These are phyloP conservation scores for Drosophila hamatofila DNA, from an alignment of 2,888 invertebrate genomes.

Conservation along the genomic window DNA sequence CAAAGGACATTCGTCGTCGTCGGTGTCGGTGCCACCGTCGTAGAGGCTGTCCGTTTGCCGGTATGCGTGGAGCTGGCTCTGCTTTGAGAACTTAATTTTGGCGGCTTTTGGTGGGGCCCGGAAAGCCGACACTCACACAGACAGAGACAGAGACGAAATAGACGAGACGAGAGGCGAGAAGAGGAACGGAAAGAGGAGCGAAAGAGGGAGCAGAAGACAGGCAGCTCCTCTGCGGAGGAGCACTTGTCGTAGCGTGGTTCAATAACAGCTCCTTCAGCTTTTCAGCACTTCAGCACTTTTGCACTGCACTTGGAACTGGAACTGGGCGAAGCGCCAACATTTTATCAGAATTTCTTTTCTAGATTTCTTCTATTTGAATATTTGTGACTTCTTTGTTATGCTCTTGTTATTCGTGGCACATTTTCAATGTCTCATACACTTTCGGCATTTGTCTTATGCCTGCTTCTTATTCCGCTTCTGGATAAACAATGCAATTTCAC, in stretches of 20 bases:
- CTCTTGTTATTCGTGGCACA: slow-evolving; percentile 32
- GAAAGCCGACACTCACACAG: slow-evolving; percentile 56
- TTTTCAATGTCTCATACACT: slow-evolving; percentile 39
- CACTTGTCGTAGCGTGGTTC: slow-evolving; percentile 1
- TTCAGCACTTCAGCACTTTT: slow-evolving; percentile 20
- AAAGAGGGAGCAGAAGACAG: slow-evolving; percentile 12
- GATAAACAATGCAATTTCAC: slow-evolving; percentile 33
- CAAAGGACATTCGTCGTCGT: slow-evolving; percentile 85
- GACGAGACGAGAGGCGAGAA: slow-evolving; percentile 25
- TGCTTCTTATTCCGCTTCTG: background rate
- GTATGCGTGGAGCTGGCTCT: slow-evolving; percentile 83
- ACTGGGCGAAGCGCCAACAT: slow-evolving; percentile 20
- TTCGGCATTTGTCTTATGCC: slow-evolving; percentile 30
- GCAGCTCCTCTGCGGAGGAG: slow-evolving; percentile 7
- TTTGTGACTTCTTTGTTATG: slow-evolving; percentile 12
- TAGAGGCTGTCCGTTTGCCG: slow-evolving; percentile 84
- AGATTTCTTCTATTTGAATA: background rate
- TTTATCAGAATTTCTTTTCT: slow-evolving; percentile 22
- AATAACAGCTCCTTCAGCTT: slow-evolving; percentile 13
- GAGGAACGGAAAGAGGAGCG: slow-evolving; percentile 15
- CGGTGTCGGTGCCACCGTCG: slow-evolving; percentile 85
- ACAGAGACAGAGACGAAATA: slow-evolving; percentile 51
- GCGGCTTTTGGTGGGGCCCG: slow-evolving; percentile 75
- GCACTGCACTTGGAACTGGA: slow-evolving; percentile 36
- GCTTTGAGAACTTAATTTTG: slow-evolving; percentile 85